Evolutionary conservation across 1,140 invertebrate species (phyloP).

Genomic region (Drosophila ficusphila): DNA sequence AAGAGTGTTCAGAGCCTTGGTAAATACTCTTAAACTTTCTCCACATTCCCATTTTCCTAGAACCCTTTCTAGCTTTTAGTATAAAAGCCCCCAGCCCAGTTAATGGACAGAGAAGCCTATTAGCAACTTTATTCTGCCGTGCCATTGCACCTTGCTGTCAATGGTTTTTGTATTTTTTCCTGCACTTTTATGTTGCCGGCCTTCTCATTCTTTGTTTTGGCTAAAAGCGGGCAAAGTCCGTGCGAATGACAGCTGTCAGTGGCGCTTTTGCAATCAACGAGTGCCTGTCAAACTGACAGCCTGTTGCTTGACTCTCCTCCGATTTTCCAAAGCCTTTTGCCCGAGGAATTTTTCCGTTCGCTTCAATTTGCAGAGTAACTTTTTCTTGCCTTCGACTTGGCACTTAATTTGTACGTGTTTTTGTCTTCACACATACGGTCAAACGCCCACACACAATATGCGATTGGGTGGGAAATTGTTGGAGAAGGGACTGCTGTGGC

Average conservation of each 20-base stretch:
- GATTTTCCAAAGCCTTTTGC: conserved; percentile 22
- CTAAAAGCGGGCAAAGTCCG: conserved; percentile 28
- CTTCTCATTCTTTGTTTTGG: conserved; percentile 4
- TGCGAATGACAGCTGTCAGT: conserved; percentile 77
- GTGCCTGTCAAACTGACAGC: conserved; percentile 69
- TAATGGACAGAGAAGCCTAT: conserved; percentile 44
- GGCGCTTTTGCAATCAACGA: conserved; percentile 62
- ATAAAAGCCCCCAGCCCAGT: conserved; percentile 8
- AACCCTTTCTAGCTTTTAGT: conserved; percentile 18
- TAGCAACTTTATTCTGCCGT: conserved; percentile 36
- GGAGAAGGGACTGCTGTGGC: neutral
- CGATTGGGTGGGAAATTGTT: neutral
- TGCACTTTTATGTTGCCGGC: conserved; percentile 8
- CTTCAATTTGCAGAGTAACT: conserved; percentile 22
- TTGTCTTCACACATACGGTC: conserved; percentile 25
- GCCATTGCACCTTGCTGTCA: conserved; percentile 38
- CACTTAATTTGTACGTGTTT: conserved; percentile 21
- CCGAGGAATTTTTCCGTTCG: conserved; percentile 13
- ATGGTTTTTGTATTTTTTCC: conserved; percentile 13
- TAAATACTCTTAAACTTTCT: conserved; percentile 11
- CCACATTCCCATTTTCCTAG: neutral
- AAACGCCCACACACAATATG: conserved; percentile 34
- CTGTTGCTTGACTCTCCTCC: conserved; percentile 55
- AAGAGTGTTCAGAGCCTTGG: neutral
- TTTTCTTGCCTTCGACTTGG: conserved; percentile 31